These are phyloP conservation scores for Apotomis capreana DNA, from an alignment of 2,888 invertebrate genomes.

Conservation along the genomic window DNA sequence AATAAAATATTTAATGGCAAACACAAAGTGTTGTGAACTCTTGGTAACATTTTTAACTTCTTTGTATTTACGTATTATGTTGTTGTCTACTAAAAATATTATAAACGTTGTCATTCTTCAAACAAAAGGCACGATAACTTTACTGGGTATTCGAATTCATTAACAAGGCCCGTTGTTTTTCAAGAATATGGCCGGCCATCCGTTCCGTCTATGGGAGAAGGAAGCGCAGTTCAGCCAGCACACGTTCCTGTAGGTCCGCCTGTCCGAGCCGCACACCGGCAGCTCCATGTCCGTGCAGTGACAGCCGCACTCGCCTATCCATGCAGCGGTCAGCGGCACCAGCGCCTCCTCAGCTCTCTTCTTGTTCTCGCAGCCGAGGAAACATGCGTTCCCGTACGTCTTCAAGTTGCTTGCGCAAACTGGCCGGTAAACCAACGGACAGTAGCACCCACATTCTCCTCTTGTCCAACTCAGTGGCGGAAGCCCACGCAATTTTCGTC, in stretches of 20 bases:
- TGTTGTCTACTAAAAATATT: no score
- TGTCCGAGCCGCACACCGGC: not conserved
- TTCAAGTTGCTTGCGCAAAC: constrained; percentile 43
- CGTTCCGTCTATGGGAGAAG: not conserved
- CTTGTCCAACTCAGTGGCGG: not conserved
- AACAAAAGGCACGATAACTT: no score
- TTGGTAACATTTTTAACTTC: no score
- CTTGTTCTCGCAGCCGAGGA: constrained; percentile 51
- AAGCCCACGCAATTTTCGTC: not conserved
- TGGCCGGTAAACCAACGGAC: not conserved
- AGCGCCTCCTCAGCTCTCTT: constrained; percentile 33
- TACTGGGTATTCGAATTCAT: no score
- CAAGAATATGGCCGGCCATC: constrained; percentile 30
- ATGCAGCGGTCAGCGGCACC: not conserved
- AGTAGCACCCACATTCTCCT: constrained; percentile 5
- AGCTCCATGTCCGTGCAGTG: not conserved
- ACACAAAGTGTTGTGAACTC: no score
- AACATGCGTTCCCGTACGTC: constrained; percentile 50
- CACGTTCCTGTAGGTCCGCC: not conserved
- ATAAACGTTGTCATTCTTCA: no score
- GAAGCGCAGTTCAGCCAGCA: not conserved
- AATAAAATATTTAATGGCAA: no score
- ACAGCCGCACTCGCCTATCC: not conserved
- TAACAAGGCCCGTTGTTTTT: no score
- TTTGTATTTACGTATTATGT: no score